Evolutionary conservation across 2,888 invertebrate genomes (phyloP), one percentile per base, ranked within the genome.

Genomic region (Lapara coniferarum): DNA sequence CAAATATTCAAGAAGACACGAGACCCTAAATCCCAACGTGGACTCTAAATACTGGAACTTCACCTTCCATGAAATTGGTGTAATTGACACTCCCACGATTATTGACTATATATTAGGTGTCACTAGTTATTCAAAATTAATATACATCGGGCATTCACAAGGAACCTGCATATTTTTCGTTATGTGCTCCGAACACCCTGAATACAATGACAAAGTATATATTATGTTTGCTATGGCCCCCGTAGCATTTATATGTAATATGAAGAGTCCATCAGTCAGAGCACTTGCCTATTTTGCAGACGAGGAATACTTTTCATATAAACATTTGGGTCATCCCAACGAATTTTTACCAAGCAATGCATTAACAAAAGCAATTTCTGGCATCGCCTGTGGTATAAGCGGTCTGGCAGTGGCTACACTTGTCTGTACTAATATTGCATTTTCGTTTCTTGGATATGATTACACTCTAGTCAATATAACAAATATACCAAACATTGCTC

Each of bases 11-110:
- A 89, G 94, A 14, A 87, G 83, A 10, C 97, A 97, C 80, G 76
- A 81, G 1, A 79, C 83, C 0, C 73, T 90, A 81, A 75, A 85
- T 1, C 85, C 93, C 0, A 79, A 79, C 0, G 87, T 81, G 25
- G 53, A 94, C 8, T 75, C 84, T 0, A 79, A 85, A n/a, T 96
- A 95, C 79, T 96, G 96, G 96, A 88, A 95, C 67, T 96, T 96
- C 76, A 96, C 96, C 69, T 98, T 96, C 95, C 96, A 98, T 83
- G 96, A 97, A 82, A 97, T 98, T 81, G 97, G 96, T 0, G 83
- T 89, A 49, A 95, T 93, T 78, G 98, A 98, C 85, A 81, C 98
- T 3, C 97, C 98, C 1, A 95, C 96, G 0, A 96, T 96, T 91
- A 96, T 98, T 37, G 96, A 98, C 81, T 95, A 95, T 79, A 92